phyloP scores from a whole-genome alignment of 1,140 invertebrate species.

The Marisa cornuarietis region DNA sequence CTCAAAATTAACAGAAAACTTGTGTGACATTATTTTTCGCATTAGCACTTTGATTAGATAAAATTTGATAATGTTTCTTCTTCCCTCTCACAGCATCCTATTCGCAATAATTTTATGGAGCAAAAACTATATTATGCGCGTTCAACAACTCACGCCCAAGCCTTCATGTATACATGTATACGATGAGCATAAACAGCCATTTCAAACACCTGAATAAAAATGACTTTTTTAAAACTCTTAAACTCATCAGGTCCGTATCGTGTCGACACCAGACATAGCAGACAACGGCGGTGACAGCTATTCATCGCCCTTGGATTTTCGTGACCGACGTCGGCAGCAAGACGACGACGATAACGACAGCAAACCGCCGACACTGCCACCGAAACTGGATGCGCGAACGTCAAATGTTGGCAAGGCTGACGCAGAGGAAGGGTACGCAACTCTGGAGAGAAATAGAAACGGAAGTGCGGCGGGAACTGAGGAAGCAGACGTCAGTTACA shows the following conservation, averaged over 20 bases:
- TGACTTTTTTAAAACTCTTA: background rate
- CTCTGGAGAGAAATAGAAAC: background rate
- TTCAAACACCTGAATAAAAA: too few relatives aligned
- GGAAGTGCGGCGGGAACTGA: background rate
- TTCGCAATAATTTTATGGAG: too few relatives aligned
- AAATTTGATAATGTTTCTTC: too few relatives aligned
- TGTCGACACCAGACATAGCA: constrained; percentile 15
- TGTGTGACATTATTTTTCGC: too few relatives aligned
- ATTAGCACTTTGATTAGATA: too few relatives aligned
- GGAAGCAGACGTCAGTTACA: background rate
- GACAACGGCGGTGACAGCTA: constrained; percentile 8
- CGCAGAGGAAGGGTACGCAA: background rate
- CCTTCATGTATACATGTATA: too few relatives aligned
- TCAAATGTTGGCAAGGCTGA: background rate
- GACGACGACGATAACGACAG: background rate
- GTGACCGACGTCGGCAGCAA: constrained; percentile 4
- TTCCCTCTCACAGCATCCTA: too few relatives aligned
- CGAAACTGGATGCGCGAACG: background rate
- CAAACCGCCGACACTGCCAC: background rate
- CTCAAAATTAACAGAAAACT: background rate
- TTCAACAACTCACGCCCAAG: too few relatives aligned
- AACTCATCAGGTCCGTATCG: constrained; percentile 3
- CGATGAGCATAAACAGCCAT: too few relatives aligned
- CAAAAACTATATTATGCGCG: too few relatives aligned
- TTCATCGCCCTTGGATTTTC: constrained; percentile 16